Conservation (phyloP, 1,140 invertebrate species). For the Drosophila azteca region DNA sequence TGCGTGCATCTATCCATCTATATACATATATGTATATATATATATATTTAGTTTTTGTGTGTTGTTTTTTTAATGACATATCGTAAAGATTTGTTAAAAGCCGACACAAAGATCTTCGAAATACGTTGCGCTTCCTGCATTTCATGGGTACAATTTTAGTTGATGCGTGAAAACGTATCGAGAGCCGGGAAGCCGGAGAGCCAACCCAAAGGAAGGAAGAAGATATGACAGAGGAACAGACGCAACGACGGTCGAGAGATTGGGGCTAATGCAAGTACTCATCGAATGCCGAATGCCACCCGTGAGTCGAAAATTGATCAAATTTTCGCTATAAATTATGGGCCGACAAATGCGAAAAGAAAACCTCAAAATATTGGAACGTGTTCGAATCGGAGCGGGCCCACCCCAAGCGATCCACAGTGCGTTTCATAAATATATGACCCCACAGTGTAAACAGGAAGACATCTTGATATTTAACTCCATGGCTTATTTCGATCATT, state of each 20-base stretch:
- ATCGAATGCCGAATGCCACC: slow-evolving; percentile 60
- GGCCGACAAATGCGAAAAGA: slow-evolving; percentile 46
- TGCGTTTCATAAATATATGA: slow-evolving; percentile 4
- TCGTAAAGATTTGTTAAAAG: slow-evolving; percentile 82
- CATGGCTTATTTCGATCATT: no score
- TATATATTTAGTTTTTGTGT: slow-evolving; percentile 27
- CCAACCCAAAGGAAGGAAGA: not conserved
- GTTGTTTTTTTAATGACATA: slow-evolving; percentile 74
- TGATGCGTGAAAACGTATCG: slow-evolving; percentile 67
- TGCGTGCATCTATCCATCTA: slow-evolving; percentile 13
- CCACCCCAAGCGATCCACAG: slow-evolving; percentile 36
- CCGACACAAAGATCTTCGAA: slow-evolving; percentile 70
- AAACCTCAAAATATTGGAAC: slow-evolving; percentile 74
- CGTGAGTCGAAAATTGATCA: slow-evolving; percentile 66
- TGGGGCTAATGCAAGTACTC: slow-evolving; percentile 29
- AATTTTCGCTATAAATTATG: slow-evolving; percentile 78
- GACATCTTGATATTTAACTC: no score
- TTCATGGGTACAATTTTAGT: slow-evolving; percentile 61
- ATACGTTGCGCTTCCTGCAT: slow-evolving; percentile 72
- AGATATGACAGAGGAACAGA: not conserved
- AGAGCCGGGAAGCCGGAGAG: slow-evolving; percentile 5
- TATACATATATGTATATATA: not conserved
- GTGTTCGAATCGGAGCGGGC: slow-evolving; percentile 61
- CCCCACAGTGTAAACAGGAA: no score
- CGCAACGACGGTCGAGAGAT: no score